Evolutionary conservation across 1,140 invertebrate species (phyloP).

Genomic region (Drosophila equinoxialis): DNA sequence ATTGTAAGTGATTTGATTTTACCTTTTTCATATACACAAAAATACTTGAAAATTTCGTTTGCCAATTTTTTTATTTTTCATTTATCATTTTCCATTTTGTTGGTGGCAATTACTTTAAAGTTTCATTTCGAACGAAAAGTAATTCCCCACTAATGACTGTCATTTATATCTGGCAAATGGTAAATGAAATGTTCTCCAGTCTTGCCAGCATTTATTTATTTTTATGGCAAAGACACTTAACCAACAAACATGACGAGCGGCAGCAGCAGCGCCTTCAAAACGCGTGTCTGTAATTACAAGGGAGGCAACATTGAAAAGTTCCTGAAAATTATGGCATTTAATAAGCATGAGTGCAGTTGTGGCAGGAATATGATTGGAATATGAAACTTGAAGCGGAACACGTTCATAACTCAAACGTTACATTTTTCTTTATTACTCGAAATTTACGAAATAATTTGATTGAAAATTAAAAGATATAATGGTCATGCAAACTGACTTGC

Average conservation of each 20-base stretch:
- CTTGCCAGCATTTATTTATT: slow-evolving; percentile 66
- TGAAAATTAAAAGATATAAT: background rate
- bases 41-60: slow-evolving; percentile 60
- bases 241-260: slow-evolving; percentile 31
- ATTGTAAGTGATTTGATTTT: slow-evolving; percentile 73
- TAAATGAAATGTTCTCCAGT: slow-evolving; percentile 64
- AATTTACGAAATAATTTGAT: background rate
- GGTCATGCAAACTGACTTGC: background rate
- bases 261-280: slow-evolving; percentile 22
- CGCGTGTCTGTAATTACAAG: slow-evolving; percentile 64
- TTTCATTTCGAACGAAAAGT: slow-evolving; percentile 59
- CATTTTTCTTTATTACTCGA: background rate
- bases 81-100: background rate
- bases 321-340: slow-evolving; percentile 61
- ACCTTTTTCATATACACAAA: slow-evolving; percentile 54
- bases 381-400: slow-evolving; percentile 11
- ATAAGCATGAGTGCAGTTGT: slow-evolving; percentile 54
- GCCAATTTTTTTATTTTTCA: slow-evolving; percentile 24
- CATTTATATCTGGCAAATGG: slow-evolving; percentile 66
- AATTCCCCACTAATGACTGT: slow-evolving; percentile 72
- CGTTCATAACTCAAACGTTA: slow-evolving; percentile 8
- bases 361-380: slow-evolving; percentile 3
- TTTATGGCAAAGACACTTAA: slow-evolving; percentile 52
- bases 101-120: slow-evolving; percentile 63
- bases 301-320: slow-evolving; percentile 52